Evolutionary conservation across 2,888 invertebrate genomes (phyloP).

Genomic region (Leucozona laternaria): DNA sequence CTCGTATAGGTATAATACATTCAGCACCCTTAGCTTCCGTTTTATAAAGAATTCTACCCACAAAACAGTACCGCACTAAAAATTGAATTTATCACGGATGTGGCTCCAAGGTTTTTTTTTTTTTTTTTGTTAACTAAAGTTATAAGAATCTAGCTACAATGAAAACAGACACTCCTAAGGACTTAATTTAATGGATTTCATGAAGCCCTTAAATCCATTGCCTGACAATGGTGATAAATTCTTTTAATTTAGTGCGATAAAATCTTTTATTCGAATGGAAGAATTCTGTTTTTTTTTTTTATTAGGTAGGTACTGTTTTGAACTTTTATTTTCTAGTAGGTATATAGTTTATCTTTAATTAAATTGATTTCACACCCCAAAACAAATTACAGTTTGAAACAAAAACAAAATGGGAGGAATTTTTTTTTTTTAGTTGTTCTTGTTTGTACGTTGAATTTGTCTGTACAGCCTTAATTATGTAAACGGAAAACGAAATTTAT

Average conservation of each 20-base stretch:
- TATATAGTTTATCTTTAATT: conserved; percentile 16
- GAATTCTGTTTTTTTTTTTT: background rate
- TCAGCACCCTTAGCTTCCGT: too few species aligned
- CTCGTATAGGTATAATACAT: too few species aligned
- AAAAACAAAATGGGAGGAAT: too few species aligned
- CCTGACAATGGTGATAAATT: conserved; percentile 27
- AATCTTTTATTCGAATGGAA: conserved; percentile 1
- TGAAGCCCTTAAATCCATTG: conserved; percentile 25
- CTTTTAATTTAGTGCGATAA: conserved; percentile 14
- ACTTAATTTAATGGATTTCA: conserved; percentile 29
- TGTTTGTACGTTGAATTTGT: too few species aligned
- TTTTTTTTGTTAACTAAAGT: background rate
- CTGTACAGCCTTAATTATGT: too few species aligned
- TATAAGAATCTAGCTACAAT: background rate
- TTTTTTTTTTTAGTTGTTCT: too few species aligned
- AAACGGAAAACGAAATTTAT: too few species aligned
- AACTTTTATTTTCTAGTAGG: background rate
- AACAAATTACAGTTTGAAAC: background rate
- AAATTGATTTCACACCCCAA: conserved; percentile 2
- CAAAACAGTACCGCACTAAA: background rate
- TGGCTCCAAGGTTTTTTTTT: background rate
- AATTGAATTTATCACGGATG: conserved; percentile 19
- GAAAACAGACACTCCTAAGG: background rate
- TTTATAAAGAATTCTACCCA: background rate
- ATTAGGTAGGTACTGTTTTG: background rate